These are phyloP conservation scores for Thereva unica DNA, from an alignment of 2,888 invertebrate genomes.

Conservation along the genomic window DNA sequence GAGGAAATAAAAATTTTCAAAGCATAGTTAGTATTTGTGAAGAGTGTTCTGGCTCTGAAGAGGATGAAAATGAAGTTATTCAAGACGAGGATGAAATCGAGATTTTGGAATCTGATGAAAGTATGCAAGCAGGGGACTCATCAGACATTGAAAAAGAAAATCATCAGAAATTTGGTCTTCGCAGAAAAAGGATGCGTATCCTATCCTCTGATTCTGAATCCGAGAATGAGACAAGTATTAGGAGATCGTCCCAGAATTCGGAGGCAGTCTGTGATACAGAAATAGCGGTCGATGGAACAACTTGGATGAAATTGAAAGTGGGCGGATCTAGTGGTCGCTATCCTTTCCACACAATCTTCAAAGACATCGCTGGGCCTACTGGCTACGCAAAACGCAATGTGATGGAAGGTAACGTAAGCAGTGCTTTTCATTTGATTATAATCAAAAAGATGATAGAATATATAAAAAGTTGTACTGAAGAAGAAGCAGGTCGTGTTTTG, in stretches of 20 bases:
- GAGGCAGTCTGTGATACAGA: conserved; percentile 3
- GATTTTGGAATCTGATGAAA: conserved; percentile 27
- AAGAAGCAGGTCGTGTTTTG: conserved; percentile 18
- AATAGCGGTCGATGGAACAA: conserved; percentile 6
- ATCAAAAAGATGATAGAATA: conserved; percentile 5
- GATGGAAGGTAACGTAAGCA: conserved; percentile 32
- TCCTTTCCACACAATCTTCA: conserved; percentile 36
- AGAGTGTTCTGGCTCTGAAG: conserved; percentile 24
- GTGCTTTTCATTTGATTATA: conserved; percentile 31
- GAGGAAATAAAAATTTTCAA: conserved; percentile 4
- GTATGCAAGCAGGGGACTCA: conserved; percentile 6
- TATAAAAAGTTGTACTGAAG: conserved; percentile 20
- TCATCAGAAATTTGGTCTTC: conserved; percentile 15
- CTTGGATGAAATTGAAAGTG: conserved; percentile 19
- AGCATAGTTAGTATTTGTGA: conserved; percentile 16
- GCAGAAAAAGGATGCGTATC: conserved; percentile 32
- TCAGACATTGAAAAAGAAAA: conserved; percentile 34
- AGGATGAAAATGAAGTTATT: conserved; percentile 16
- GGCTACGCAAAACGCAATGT: conserved; percentile 39
- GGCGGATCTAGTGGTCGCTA: conserved; percentile 33
- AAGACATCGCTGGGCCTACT: conserved; percentile 35
- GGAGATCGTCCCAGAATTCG: conserved; percentile 12
- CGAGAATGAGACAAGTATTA: conserved; percentile 17
- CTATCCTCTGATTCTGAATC: conserved; percentile 28
- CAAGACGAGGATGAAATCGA: conserved; percentile 19